phyloP scores from a whole-genome alignment of 2,113 vertebrate genomes.

The Chloroceryle aenea region DNA sequence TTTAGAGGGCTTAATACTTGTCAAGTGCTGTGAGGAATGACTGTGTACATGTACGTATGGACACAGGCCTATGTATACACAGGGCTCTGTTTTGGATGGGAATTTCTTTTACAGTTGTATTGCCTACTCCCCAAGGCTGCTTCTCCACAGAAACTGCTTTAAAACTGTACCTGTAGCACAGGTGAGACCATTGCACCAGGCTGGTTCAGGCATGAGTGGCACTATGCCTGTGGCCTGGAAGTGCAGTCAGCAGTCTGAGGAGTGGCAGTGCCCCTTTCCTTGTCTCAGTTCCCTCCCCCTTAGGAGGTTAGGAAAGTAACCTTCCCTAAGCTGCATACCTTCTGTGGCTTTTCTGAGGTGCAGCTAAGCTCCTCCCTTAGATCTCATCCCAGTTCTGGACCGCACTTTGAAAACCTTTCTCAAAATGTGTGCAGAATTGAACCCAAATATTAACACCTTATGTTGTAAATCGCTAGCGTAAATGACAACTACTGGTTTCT shows the following conservation, averaged over 20 bases:
- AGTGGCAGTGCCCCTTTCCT: neutral
- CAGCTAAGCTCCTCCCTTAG: neutral
- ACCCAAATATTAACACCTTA: neutral
- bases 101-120: neutral
- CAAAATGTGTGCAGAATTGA: neutral
- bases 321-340: neutral
- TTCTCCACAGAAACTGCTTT: neutral
- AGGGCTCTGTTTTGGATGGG: neutral
- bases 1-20: neutral
- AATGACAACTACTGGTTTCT: neutral
- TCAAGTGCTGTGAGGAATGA: neutral
- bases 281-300: neutral
- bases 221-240: neutral
- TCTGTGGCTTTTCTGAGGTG: neutral
- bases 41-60: neutral
- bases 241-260: neutral
- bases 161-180: neutral
- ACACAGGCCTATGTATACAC: fast-evolving
- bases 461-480: neutral
- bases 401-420: neutral
- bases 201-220: neutral
- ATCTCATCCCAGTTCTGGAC: neutral
- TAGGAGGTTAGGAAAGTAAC: too few species aligned
- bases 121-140: neutral
- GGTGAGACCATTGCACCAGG: neutral